A percentile compares a stretch with the other conserved stretches of the same genome.
These are phyloP conservation scores for Falco berigora DNA, from an alignment of 2,797 vertebrate genomes.

Conservation along the genomic window DNA sequence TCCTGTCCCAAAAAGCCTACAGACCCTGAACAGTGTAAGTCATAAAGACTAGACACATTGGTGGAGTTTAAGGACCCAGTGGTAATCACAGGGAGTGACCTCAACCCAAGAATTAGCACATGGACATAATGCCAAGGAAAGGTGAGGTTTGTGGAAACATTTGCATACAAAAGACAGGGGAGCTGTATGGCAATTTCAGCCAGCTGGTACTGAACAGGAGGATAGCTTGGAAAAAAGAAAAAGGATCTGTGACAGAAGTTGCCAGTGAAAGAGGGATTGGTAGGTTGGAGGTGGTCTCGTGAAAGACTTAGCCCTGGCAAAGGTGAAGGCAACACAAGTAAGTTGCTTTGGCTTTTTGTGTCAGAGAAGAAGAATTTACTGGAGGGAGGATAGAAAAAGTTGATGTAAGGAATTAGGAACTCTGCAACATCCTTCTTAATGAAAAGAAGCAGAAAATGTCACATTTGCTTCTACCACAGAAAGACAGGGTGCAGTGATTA, in stretches of 20 bases:
- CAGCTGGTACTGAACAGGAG: neutral
- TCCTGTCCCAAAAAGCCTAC: neutral
- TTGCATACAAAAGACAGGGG: neutral
- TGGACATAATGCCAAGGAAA: neutral
- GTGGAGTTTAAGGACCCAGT: neutral
- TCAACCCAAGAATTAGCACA: neutral
- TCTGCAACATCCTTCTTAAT: neutral
- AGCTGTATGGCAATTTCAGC: neutral
- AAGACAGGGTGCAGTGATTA: neutral
- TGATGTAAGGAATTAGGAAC: neutral
- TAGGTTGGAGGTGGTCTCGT: neutral
- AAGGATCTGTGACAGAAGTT: neutral
- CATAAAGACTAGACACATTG: neutral
- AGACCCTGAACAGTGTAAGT: neutral
- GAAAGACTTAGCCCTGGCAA: neutral
- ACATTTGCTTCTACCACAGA: neutral
- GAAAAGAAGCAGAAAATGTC: neutral
- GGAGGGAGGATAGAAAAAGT: neutral
- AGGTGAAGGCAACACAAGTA: neutral
- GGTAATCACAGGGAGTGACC: neutral
- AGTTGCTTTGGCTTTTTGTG: neutral
- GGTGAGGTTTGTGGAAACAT: neutral
- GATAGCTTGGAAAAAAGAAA: neutral
- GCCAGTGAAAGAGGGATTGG: neutral
- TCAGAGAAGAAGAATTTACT: neutral